Conservation (phyloP, 2,113 vertebrate species). For the Mixornis gularis region DNA sequence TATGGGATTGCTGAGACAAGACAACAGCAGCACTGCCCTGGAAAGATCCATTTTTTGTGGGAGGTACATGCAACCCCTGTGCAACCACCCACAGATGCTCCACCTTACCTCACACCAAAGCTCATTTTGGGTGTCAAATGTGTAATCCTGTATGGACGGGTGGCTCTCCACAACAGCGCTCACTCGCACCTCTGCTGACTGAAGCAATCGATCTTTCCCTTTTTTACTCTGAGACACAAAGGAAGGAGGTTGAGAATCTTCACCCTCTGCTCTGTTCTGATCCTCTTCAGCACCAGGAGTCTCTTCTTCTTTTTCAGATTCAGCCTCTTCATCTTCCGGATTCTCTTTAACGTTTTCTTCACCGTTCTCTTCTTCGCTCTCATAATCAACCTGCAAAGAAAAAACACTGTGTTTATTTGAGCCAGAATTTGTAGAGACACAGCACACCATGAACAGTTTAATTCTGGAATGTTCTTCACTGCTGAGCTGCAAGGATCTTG, state of each 20-base stretch:
- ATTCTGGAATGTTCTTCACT: neutral
- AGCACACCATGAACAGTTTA: neutral
- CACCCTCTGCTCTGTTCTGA: neutral
- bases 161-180: slow-evolving; percentile 73
- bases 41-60: neutral
- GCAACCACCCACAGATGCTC: neutral
- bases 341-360: slow-evolving; percentile 29
- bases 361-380: slow-evolving; percentile 82
- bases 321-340: slow-evolving; percentile 31
- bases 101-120: slow-evolving; percentile 91
- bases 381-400: slow-evolving; percentile 87
- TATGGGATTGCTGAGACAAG: neutral
- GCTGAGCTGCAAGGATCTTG: neutral
- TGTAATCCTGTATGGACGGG: slow-evolving; percentile 76
- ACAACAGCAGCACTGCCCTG: neutral
- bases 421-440: neutral
- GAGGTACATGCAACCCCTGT: neutral
- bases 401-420: neutral
- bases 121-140: slow-evolving; percentile 75
- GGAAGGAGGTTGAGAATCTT: neutral
- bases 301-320: neutral
- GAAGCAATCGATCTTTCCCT: neutral
- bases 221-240: neutral
- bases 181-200: slow-evolving; percentile 62
- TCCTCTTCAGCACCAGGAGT: neutral